Conservation (phyloP, 2,113 vertebrate genomes). For the Stegostoma tigrinum region DNA sequence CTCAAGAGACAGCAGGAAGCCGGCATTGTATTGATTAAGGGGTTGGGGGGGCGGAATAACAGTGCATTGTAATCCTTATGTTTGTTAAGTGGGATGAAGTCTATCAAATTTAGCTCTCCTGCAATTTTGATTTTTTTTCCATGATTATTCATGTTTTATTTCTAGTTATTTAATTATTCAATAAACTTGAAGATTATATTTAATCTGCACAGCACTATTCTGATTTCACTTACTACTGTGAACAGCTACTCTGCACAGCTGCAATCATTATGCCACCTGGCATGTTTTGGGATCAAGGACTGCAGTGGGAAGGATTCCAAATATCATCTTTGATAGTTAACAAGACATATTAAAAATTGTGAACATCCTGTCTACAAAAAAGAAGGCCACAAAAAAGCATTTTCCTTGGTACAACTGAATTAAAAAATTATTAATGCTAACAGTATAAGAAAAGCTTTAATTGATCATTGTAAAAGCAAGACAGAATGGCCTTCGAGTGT, state of each 20-base stretch:
- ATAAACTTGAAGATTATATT: neutral
- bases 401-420: neutral
- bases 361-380: neutral
- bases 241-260: neutral
- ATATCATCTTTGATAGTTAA: neutral
- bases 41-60: neutral
- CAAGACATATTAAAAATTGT: neutral
- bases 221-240: neutral
- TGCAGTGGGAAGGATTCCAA: neutral
- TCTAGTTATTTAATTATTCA: neutral
- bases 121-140: conserved; percentile 3
- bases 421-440: neutral
- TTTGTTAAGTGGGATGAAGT: neutral
- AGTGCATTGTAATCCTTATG: neutral
- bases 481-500: neutral
- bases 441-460: neutral
- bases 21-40: neutral
- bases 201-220: neutral
- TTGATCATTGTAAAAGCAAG: neutral
- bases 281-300: neutral
- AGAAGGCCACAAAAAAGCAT: neutral
- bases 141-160: neutral
- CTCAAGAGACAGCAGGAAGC: neutral
- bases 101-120: neutral
- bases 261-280: conserved; percentile 8